These are phyloP conservation scores for Scophthalmus maximus DNA, from an alignment of 2,113 vertebrate genomes.

Conservation along the genomic window DNA sequence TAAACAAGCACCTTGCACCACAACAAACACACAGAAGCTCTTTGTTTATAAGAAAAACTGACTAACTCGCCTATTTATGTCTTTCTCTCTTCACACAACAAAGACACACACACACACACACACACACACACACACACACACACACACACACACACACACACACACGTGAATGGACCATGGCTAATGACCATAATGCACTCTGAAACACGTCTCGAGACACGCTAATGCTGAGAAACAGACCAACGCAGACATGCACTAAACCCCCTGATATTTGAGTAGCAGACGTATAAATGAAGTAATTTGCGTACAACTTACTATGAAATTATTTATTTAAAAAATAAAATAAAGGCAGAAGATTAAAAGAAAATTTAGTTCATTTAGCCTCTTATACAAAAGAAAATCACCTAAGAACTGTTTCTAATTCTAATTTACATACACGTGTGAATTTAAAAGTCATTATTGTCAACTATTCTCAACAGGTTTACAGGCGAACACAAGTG, in stretches of 20 bases:
- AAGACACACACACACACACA: conserved; percentile 12
- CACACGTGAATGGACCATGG: conserved; percentile 58
- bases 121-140: conserved; percentile 17
- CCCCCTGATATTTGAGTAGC: conserved; percentile 59
- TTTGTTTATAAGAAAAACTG: conserved; percentile 12
- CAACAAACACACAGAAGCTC: conserved; percentile 29
- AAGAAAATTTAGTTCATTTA: too few species aligned
- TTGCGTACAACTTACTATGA: background rate
- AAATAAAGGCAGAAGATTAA: too few species aligned
- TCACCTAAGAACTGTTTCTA: too few species aligned
- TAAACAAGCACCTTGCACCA: background rate
- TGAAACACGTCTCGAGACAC: conserved; percentile 68
- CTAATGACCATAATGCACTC: conserved; percentile 78
- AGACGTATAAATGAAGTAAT: conserved; percentile 42
- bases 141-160: conserved; percentile 28
- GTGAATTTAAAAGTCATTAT: background rate
- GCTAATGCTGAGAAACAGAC: conserved; percentile 54
- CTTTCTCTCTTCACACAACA: too few species aligned
- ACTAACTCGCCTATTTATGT: background rate
- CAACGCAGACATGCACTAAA: conserved; percentile 40
- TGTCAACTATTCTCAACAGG: too few species aligned
- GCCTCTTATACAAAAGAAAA: too few species aligned
- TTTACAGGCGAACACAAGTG: conserved; percentile 10
- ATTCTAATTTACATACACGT: too few species aligned
- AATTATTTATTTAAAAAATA: too few species aligned